Evolutionary conservation across 1,140 invertebrate species (phyloP), one percentile per base, ranked within the genome.

Genomic region (Teleogryllus occipitalis): DNA sequence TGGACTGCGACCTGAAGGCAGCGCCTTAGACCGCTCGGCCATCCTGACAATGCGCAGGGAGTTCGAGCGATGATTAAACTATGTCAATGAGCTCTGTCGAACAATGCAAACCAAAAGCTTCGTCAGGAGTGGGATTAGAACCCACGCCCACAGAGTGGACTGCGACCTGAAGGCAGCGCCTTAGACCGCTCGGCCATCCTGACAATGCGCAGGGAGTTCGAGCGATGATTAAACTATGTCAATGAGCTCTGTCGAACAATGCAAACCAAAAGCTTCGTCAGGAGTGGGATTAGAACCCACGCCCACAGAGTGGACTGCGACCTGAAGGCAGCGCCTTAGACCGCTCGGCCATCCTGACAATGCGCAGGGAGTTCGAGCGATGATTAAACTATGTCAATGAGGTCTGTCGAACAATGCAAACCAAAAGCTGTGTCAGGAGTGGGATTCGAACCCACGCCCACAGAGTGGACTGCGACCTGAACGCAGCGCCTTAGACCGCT

Each of bases 301-400:
- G 77, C 77, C 77, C 77, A 78, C 77, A 78, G 54, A 92, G 91
- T 91, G 92, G 92, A 95, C 93, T 94, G 92, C 93, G 92, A 95
- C 93, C 93, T 95, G 93, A 95, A 94, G 93, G 93, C 92, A 95
- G 93, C 93, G 93, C 93, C 93, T 95, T 95, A 93, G 93, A 94
- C 92, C 93, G 90, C 93, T 94, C 93, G 93, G 93, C 93, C 93
- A 94, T 93, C 91, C 92, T 93, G 92, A 93, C 54, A 65, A n/a
- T n/a, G n/a, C n/a, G n/a, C n/a, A n/a, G n/a, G n/a, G n/a, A n/a
- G n/a, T n/a, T n/a, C n/a, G n/a, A n/a, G n/a, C n/a, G n/a, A n/a
- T n/a, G n/a, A n/a, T n/a, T n/a, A n/a, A n/a, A n/a, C n/a, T n/a
- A n/a, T n/a, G n/a, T n/a, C n/a, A n/a, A n/a, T n/a, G n/a, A n/a